Percentiles rank a stretch among this genome's conserved stretches.
Conservation (phyloP, 2,888 invertebrate genomes). For the Rhabditoides inermis region DNA sequence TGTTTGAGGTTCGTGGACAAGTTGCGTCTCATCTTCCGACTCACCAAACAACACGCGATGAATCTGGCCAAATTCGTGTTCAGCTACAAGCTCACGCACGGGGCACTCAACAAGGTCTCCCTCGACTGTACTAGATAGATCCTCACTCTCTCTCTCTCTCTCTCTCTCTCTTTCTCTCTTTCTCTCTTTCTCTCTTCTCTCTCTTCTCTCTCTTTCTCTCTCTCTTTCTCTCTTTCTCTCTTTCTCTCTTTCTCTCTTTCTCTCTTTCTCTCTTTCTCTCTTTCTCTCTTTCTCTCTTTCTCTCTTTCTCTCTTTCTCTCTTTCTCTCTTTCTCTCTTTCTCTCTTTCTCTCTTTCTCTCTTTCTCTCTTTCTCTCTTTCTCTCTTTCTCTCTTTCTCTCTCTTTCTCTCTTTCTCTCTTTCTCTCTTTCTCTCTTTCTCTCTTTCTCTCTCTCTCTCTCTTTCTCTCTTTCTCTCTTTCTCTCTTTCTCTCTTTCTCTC, state of each 20-base stretch:
- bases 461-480: too few species aligned
- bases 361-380: too few species aligned
- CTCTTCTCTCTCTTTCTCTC: constrained; percentile 11
- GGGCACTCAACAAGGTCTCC: constrained; percentile 40
- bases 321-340: too few species aligned
- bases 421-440: too few species aligned
- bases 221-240: background rate
- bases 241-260: constrained; percentile 1
- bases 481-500: too few species aligned
- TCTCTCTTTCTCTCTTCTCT: background rate
- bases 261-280: background rate
- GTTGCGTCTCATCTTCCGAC: constrained; percentile 52
- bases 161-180: background rate
- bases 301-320: too few species aligned
- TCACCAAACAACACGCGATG: constrained; percentile 56
- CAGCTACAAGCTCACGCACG: constrained; percentile 53
- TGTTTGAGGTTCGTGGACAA: constrained; percentile 53
- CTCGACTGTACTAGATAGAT: background rate
- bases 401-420: too few species aligned
- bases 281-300: constrained; percentile 7
- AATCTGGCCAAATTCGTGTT: constrained; percentile 56
- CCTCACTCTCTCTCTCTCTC: background rate
- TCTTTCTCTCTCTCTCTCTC: too few species aligned
- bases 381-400: too few species aligned
- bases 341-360: too few species aligned